Conservation (phyloP, 2,113 vertebrate species). For the Silurus asotus region DNA sequence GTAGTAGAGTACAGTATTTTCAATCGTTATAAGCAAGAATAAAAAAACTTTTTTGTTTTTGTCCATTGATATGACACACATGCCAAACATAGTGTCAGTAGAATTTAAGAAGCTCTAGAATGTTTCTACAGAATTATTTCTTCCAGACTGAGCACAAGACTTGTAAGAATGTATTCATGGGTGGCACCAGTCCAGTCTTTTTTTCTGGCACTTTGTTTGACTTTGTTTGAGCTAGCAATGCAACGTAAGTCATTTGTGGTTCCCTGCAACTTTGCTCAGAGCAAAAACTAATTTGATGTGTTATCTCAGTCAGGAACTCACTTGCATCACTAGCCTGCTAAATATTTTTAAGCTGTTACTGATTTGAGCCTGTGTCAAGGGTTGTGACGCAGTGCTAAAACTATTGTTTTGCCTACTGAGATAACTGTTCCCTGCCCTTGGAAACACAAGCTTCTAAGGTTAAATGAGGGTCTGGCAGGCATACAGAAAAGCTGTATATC, state of each 20-base stretch:
- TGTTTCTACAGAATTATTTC: background rate
- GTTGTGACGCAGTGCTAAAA: constrained; percentile 6
- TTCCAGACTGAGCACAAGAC: background rate
- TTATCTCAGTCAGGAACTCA: constrained; percentile 3
- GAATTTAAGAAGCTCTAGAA: background rate
- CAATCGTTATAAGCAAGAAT: background rate
- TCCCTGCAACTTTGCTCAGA: background rate
- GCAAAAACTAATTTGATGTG: constrained; percentile 6
- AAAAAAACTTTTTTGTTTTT: background rate
- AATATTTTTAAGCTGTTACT: constrained; percentile 40
- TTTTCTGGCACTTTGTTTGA: background rate
- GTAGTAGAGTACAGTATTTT: background rate
- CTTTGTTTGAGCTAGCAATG: background rate
- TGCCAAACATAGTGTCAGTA: background rate
- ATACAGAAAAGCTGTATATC: background rate
- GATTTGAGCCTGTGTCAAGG: background rate
- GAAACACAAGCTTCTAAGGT: constrained; percentile 29
- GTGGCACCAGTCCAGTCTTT: background rate
- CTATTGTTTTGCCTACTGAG: background rate
- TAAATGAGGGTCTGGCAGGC: constrained; percentile 7
- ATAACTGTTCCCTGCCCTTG: background rate
- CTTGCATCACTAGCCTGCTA: background rate
- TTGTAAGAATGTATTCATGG: background rate
- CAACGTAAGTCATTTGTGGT: background rate
- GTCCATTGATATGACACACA: background rate